Evolutionary conservation across 1,140 invertebrate species (phyloP).

Genomic region (Lysiphlebus fabarum): DNA sequence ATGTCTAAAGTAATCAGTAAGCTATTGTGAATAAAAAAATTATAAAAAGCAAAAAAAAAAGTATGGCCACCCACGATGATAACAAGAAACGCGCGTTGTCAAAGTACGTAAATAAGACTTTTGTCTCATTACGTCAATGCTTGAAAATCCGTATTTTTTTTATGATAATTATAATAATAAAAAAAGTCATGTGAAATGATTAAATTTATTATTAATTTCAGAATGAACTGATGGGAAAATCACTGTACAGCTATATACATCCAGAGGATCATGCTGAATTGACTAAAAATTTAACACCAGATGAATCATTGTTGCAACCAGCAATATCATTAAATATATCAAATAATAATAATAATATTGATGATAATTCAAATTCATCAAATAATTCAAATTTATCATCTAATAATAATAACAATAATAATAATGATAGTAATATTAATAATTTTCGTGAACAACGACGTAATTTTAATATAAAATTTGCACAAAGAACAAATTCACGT

Average conservation of each 20-base stretch:
- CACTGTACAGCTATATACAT: constrained; percentile 73
- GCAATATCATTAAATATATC: constrained; percentile 37
- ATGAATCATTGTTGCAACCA: constrained; percentile 36
- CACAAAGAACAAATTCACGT: constrained; percentile 53
- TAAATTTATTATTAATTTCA: constrained; percentile 48
- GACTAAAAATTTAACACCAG: constrained; percentile 63
- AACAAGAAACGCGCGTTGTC: constrained; percentile 32
- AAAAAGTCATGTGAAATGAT: not conserved
- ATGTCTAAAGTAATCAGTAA: constrained; percentile 41
- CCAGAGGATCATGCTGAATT: constrained; percentile 74
- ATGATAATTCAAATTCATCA: constrained; percentile 48
- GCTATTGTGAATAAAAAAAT: constrained; percentile 35
- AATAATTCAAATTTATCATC: constrained; percentile 40
- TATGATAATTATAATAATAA: not conserved
- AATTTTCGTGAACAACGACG: constrained; percentile 47
- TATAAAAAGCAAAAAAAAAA: constrained; percentile 27
- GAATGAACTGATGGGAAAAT: constrained; percentile 83
- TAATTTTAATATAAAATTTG: constrained; percentile 60
- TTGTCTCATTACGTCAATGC: no score
- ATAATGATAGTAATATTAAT: constrained; percentile 36
- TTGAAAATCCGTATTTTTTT: not conserved
- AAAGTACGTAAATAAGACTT: constrained; percentile 11
- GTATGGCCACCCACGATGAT: constrained; percentile 38
- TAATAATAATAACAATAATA: constrained; percentile 23
- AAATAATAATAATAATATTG: constrained; percentile 50